Percentiles rank a stretch among this genome's conserved stretches.
phyloP scores from a whole-genome alignment of 37 sponge, comb jelly and placozoan genomes.

The Axinella damicornis region DNA sequence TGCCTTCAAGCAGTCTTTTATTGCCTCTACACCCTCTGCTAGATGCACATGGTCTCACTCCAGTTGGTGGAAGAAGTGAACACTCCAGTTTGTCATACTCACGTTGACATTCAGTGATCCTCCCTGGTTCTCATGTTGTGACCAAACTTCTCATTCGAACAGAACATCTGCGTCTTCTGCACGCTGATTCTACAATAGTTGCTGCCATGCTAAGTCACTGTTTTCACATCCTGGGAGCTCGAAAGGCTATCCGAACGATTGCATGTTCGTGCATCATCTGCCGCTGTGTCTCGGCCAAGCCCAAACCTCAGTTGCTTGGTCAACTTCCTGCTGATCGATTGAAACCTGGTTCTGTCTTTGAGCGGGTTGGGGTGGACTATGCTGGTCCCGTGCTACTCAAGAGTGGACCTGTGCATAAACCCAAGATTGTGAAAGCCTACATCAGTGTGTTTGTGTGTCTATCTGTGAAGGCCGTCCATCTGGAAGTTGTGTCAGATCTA shows the following conservation, averaged over 20 bases:
- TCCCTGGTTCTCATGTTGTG: slow-evolving; percentile 26
- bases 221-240: slow-evolving; percentile 9
- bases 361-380: too few relatives aligned
- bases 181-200: slow-evolving; percentile 25
- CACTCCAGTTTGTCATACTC: slow-evolving; percentile 1
- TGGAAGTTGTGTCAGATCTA: slow-evolving; percentile 29
- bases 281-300: slow-evolving; percentile 4
- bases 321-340: too few relatives aligned
- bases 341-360: too few relatives aligned
- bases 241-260: slow-evolving; percentile 10
- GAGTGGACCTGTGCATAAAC: slow-evolving; percentile 23
- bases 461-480: slow-evolving; percentile 37
- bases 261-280: slow-evolving; percentile 39
- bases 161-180: slow-evolving; percentile 21
- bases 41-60: slow-evolving; percentile 17
- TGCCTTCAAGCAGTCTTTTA: too few relatives aligned
- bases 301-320: slow-evolving; percentile 31
- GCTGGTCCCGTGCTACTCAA: slow-evolving; percentile 34
- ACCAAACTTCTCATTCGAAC: slow-evolving; percentile 7
- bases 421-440: slow-evolving; percentile 27
- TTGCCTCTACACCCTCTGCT: slow-evolving; percentile 11
- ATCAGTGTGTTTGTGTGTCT: slow-evolving; percentile 29
- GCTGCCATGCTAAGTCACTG: neutral
- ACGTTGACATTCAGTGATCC: slow-evolving; percentile 14
- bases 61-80: slow-evolving; percentile 26